A percentile compares a stretch with the other conserved stretches of the same genome.
Conservation (phyloP, 1,140 invertebrate genomes). For the Tetramorium simillimum region DNA sequence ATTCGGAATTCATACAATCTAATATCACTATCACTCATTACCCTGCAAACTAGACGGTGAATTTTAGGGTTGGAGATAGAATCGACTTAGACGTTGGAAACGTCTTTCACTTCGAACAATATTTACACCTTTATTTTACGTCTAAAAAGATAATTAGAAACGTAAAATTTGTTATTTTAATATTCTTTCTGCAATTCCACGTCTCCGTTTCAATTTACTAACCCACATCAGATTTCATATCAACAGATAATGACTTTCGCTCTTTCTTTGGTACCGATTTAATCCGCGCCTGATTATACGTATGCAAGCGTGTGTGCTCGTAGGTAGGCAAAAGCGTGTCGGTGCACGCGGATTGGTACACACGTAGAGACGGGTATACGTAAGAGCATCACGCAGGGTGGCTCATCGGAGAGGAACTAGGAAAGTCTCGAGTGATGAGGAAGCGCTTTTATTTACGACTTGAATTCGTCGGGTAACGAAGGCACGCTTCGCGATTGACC, state of each 20-base stretch:
- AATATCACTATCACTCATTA: not conserved
- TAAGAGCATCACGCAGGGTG: conserved; percentile 80
- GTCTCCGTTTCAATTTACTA: conserved; percentile 22
- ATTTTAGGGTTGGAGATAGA: not conserved
- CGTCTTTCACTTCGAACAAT: not conserved
- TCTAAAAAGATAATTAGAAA: not conserved
- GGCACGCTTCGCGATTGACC: conserved; percentile 62
- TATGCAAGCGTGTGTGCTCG: not conserved
- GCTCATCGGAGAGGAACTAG: conserved; percentile 82
- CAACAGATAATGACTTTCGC: conserved; percentile 41
- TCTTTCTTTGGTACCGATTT: conserved; percentile 45
- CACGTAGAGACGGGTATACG: conserved; percentile 67
- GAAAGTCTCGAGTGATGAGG: conserved; percentile 80
- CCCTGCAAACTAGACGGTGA: not conserved
- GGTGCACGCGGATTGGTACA: conserved; percentile 51
- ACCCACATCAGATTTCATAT: conserved; percentile 28
- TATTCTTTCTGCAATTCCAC: not conserved
- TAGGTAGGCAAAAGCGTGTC: conserved; percentile 48
- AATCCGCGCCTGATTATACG: conserved; percentile 37
- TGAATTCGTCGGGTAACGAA: conserved; percentile 60
- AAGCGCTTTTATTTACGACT: conserved; percentile 67
- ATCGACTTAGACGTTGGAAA: not conserved
- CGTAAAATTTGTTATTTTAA: not conserved
- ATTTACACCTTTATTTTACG: not conserved
- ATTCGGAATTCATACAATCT: not conserved